These are phyloP conservation scores for Trilocha varians DNA, from an alignment of 2,888 invertebrate genomes.

Conservation along the genomic window DNA sequence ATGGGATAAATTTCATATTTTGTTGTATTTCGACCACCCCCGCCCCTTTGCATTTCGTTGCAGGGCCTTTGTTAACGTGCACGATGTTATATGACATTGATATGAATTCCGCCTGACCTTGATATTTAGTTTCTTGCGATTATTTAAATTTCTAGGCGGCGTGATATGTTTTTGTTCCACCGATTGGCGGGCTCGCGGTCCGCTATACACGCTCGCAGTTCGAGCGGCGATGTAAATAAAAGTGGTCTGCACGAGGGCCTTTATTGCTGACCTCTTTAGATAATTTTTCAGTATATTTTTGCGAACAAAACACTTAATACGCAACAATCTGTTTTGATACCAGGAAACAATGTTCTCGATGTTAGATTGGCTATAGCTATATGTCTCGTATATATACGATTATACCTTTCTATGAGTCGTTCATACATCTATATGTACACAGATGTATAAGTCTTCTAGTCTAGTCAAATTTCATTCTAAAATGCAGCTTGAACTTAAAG, in stretches of 20 bases:
- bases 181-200: conserved; percentile 50
- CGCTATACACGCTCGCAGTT: conserved; percentile 46
- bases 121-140: conserved; percentile 68
- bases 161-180: conserved; percentile 55
- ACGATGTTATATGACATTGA: conserved; percentile 71
- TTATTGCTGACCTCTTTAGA: conserved; percentile 51
- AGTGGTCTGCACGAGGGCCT: conserved; percentile 47
- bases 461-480: conserved; percentile 28
- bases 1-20: conserved; percentile 57
- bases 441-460: conserved; percentile 44
- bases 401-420: conserved; percentile 27
- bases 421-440: conserved; percentile 42
- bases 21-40: conserved; percentile 68
- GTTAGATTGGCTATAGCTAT: conserved; percentile 14
- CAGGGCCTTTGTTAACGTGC: conserved; percentile 73
- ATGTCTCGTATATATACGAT: conserved; percentile 1
- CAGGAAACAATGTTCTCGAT: neutral
- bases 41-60: conserved; percentile 73
- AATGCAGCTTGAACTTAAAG: conserved; percentile 26
- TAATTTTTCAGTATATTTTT: conserved; percentile 23
- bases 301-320: too few species aligned
- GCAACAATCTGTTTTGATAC: too few species aligned
- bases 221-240: conserved; percentile 68
- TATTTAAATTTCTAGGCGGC: conserved; percentile 56
- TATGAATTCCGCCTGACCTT: conserved; percentile 73